Evolutionary conservation across 2,888 invertebrate species (phyloP).

Genomic region (Morinoia aosen): DNA sequence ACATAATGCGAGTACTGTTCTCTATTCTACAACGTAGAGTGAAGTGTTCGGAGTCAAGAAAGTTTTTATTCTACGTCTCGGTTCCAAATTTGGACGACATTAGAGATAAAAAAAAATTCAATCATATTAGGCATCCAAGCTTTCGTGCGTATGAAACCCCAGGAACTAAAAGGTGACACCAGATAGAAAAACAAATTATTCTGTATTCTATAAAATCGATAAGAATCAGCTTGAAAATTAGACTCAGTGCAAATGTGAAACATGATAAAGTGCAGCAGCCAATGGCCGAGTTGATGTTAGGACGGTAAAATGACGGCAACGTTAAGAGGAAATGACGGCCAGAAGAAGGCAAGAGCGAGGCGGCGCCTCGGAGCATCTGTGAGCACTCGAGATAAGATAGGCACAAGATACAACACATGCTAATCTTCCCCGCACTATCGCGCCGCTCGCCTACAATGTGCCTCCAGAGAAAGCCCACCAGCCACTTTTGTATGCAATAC

Average conservation of each 20-base stretch:
- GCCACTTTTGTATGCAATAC: not conserved
- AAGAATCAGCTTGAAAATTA: too few species aligned
- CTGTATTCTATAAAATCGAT: not conserved
- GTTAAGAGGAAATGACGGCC: not conserved
- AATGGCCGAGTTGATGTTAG: not conserved
- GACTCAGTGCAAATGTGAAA: not conserved
- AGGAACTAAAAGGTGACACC: too few species aligned
- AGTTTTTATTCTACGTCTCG: too few species aligned
- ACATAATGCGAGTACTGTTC: too few species aligned
- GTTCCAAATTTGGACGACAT: too few species aligned
- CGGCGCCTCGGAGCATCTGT: not conserved
- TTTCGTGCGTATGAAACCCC: too few species aligned
- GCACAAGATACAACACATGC: constrained; percentile 20
- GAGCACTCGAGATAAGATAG: not conserved
- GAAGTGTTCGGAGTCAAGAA: too few species aligned
- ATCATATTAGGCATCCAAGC: too few species aligned
- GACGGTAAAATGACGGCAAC: not conserved
- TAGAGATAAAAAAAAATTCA: too few species aligned
- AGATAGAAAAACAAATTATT: not conserved
- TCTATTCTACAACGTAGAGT: too few species aligned
- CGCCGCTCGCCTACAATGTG: not conserved
- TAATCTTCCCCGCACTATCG: not conserved
- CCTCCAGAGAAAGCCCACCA: not conserved
- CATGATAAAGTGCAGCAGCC: not conserved
- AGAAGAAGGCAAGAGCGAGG: not conserved